Evolutionary conservation across 2,113 vertebrate species (phyloP), one percentile per base, ranked within the genome.

Genomic region (Proterorhinus semilunaris): DNA sequence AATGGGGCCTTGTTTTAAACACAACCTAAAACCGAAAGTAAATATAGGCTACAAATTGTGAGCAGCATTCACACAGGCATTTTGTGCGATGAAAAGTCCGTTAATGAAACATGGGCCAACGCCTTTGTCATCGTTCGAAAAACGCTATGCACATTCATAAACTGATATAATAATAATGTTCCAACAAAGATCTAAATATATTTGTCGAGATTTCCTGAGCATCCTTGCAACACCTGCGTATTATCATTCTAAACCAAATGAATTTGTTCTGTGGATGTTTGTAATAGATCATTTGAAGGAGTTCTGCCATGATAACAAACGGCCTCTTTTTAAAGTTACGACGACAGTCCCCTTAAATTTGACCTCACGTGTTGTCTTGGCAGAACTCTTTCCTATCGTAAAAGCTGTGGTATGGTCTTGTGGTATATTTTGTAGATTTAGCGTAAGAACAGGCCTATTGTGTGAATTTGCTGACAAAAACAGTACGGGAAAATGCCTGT

Each of bases 331-430:
- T 36, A 36, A 36, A 36, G 27, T 36, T 36, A 36, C 27, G 4
- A 36, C 4, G 27, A 36, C 2, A 36, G 27, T 36, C 27, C 44
- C 17, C 45, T 2, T 17, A 17, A 45, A 16, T 44, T 7, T 13
- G 12, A 47, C 21, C 0, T 57, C 73, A 71, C 45, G 11, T 51
- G 49, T 13, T 51, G 49, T 15, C 43, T 55, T 83, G 88, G 79
- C 90, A 89, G 84, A 88, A 87, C 88, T 91, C 86, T 87, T 88
- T 76, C 84, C 86, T 86, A 64, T 66, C 55, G 49, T 82, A 64
- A 65, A 69, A 74, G 80, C 52, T 84, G 76, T 85, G 55, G 55
- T 58, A 42, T 58, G 55, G 27, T 58, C 55, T 58, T 69, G 80
- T 79, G 72, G 27, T 73, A 69, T 70, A 73, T 66, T 36, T 57